Conservation (phyloP, 2,113 vertebrate genomes). For the Rhinolophus sinicus region DNA sequence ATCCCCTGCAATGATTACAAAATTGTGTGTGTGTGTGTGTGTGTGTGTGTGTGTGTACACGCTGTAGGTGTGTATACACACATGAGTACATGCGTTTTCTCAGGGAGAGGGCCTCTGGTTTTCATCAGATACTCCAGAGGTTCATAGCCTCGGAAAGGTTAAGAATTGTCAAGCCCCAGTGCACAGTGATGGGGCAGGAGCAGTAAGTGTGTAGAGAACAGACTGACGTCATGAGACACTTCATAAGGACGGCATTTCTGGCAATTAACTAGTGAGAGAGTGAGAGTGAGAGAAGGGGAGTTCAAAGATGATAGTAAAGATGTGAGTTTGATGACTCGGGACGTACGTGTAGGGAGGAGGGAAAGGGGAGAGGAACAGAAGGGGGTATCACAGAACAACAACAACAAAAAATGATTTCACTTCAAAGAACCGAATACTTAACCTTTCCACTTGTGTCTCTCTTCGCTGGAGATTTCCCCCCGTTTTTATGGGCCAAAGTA, state of each 20-base stretch:
- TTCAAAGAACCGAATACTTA: slow-evolving; percentile 56
- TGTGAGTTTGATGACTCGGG: neutral
- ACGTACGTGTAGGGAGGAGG: neutral
- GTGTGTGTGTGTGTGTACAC: rapidly evolving
- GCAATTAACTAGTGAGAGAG: neutral
- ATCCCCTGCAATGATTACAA: neutral
- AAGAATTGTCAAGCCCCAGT: neutral
- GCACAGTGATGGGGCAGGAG: neutral
- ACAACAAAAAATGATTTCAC: neutral
- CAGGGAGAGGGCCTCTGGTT: neutral
- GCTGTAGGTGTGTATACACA: neutral
- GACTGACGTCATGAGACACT: neutral
- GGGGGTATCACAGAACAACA: neutral
- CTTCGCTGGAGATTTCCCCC: neutral
- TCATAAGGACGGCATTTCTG: neutral
- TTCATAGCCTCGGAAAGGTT: neutral
- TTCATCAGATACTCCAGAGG: neutral
- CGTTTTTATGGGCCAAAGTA: slow-evolving; percentile 67
- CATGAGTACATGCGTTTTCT: neutral
- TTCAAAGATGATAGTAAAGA: neutral
- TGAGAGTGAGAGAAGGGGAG: neutral
- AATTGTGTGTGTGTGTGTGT: neutral
- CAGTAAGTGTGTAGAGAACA: neutral
- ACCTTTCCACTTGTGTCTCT: slow-evolving; percentile 49
- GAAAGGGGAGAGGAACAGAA: neutral